These are phyloP conservation scores for Aldrovandia affinis DNA, from an alignment of 2,797 vertebrate genomes.

Conservation along the genomic window DNA sequence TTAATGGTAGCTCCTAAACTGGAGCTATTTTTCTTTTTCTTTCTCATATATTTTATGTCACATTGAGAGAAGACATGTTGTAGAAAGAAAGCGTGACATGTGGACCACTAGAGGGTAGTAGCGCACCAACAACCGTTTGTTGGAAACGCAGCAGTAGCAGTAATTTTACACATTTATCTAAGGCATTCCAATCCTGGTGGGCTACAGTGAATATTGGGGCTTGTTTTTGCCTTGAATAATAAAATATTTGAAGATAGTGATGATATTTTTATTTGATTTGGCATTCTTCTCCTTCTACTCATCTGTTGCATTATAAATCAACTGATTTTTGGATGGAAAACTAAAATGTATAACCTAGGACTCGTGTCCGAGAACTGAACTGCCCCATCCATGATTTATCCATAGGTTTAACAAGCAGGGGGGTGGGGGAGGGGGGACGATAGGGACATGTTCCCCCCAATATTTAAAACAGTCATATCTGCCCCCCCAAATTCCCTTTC, in stretches of 20 bases:
- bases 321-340: not conserved
- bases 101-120: conserved; percentile 9
- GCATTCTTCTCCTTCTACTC: not conserved
- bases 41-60: not conserved
- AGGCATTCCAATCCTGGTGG: not conserved
- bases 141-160: not conserved
- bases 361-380: not conserved
- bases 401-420: no score
- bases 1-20: not conserved
- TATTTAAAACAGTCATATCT: no score
- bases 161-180: not conserved
- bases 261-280: not conserved
- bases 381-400: not conserved
- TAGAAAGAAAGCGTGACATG: not conserved
- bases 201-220: not conserved
- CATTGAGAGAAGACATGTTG: not conserved
- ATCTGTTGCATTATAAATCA: not conserved
- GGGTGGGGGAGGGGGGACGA: no score
- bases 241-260: not conserved
- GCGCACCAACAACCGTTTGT: not conserved
- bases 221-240: not conserved
- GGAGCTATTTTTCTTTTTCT: not conserved
- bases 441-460: no score
- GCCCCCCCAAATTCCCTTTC: no score
- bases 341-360: not conserved